phyloP scores from a whole-genome alignment of 2,113 vertebrate genomes.

The Neodon shergylaensis region DNA sequence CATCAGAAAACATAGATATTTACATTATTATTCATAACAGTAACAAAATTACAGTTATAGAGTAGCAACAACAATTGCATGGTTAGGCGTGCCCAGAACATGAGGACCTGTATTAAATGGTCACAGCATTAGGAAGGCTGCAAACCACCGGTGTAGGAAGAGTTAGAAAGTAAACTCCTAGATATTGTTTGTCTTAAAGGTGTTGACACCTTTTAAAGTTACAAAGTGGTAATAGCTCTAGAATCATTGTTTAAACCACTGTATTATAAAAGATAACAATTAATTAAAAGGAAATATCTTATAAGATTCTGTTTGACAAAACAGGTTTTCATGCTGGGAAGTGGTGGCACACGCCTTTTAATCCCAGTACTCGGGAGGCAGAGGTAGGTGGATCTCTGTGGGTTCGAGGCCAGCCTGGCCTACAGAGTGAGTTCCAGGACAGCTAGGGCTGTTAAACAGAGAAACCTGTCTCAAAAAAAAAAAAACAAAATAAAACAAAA shows the following conservation, averaged over 20 bases:
- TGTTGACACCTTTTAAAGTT: conserved; percentile 24
- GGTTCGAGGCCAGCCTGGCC: too few species aligned
- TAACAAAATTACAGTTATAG: neutral
- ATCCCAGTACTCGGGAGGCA: too few species aligned
- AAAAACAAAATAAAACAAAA: neutral
- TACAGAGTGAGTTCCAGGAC: too few species aligned
- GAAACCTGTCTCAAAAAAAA: too few species aligned
- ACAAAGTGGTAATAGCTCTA: conserved; percentile 13
- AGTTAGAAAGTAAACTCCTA: neutral
- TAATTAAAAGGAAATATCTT: neutral
- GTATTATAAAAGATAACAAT: neutral
- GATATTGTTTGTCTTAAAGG: neutral
- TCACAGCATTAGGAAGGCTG: neutral
- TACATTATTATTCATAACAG: neutral
- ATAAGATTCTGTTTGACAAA: neutral
- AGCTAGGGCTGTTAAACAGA: too few species aligned
- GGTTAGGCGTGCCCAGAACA: neutral
- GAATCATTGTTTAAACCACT: neutral
- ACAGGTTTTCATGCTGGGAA: neutral
- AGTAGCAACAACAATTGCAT: neutral
- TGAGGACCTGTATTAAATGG: neutral
- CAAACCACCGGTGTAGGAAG: neutral
- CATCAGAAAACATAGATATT: neutral
- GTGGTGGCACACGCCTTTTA: too few species aligned
- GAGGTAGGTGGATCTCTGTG: too few species aligned